Conservation (phyloP, 2,797 vertebrate species). For the Paguma larvata region DNA sequence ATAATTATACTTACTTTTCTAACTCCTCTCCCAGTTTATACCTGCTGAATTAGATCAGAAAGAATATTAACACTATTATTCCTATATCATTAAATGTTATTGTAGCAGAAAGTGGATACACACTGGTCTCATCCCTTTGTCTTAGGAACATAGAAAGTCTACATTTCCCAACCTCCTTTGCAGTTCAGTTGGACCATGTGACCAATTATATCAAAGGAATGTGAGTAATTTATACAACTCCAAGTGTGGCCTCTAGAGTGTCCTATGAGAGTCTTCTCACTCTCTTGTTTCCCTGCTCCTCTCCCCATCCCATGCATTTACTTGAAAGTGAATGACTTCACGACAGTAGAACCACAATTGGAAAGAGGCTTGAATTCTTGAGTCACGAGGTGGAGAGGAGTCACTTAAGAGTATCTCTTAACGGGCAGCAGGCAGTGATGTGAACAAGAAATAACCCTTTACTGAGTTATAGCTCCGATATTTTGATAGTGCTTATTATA, state of each 20-base stretch:
- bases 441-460: slow-evolving; percentile 11
- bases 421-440: neutral
- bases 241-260: neutral
- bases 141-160: neutral
- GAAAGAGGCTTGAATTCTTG: neutral
- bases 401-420: neutral
- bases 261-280: neutral
- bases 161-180: neutral
- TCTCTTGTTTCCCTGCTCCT: neutral
- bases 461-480: neutral
- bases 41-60: slow-evolving; percentile 38
- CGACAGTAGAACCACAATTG: neutral
- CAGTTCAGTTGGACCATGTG: neutral
- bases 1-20: neutral
- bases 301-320: neutral
- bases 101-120: neutral
- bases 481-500: neutral
- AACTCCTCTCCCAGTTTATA: neutral
- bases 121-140: neutral
- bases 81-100: slow-evolving; percentile 32
- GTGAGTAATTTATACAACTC: neutral
- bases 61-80: neutral
- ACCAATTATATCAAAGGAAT: neutral
- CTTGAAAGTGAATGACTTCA: neutral
- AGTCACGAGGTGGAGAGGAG: neutral